Conservation (phyloP, 1,140 invertebrate genomes). For the Cyphomyrmex costatus region DNA sequence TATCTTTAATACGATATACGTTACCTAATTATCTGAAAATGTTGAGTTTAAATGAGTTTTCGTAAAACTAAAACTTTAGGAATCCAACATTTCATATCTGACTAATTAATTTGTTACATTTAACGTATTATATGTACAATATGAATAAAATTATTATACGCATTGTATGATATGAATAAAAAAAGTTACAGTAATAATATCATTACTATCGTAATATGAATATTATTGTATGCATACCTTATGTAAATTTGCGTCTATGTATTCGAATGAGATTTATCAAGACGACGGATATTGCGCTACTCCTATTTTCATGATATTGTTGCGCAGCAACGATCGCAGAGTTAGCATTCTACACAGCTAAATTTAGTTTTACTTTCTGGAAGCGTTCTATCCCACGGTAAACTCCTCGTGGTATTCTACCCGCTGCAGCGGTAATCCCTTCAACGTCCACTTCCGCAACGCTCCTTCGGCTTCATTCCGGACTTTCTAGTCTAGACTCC, state of each 20-base stretch:
- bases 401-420: slow-evolving; percentile 55
- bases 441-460: slow-evolving; percentile 61
- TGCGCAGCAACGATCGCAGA: slow-evolving; percentile 28
- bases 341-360: slow-evolving; percentile 52
- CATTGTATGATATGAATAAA: not conserved
- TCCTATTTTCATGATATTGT: slow-evolving; percentile 13
- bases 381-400: slow-evolving; percentile 54
- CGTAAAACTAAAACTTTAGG: not conserved
- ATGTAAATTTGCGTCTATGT: slow-evolving; percentile 23
- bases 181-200: not conserved
- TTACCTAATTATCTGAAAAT: slow-evolving; percentile 2
- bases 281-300: slow-evolving; percentile 21
- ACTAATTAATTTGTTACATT: slow-evolving; percentile 12
- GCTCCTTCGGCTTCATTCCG: slow-evolving; percentile 55
- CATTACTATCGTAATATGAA: not conserved
- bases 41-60: not conserved
- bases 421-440: slow-evolving; percentile 53
- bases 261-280: slow-evolving; percentile 50
- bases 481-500: slow-evolving; percentile 45
- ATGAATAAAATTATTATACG: not conserved
- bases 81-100: not conserved
- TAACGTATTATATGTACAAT: not conserved
- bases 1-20: not conserved
- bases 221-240: not conserved
- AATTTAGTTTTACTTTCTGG: slow-evolving; percentile 62